These are phyloP conservation scores for Papilio demoleus DNA, from an alignment of 2,888 invertebrate species.

Conservation along the genomic window DNA sequence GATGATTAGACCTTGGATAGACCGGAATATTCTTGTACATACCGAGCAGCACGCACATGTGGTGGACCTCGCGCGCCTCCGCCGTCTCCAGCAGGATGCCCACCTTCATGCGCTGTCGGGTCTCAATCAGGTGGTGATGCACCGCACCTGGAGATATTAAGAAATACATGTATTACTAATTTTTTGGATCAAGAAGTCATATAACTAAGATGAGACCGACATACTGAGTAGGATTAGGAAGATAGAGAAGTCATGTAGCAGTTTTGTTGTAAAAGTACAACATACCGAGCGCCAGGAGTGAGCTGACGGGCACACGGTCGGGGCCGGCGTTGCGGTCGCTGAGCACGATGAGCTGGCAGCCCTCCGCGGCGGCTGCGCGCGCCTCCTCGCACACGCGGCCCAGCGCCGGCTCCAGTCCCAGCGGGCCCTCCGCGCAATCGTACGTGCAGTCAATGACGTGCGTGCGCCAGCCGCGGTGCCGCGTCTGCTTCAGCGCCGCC, in stretches of 20 bases:
- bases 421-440: constrained; percentile 88
- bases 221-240: too few relatives aligned
- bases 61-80: constrained; percentile 98
- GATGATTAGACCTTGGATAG: too few relatives aligned
- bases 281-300: constrained; percentile 90
- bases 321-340: constrained; percentile 90
- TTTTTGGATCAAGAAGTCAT: too few relatives aligned
- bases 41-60: constrained; percentile 96
- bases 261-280: too few relatives aligned
- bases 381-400: constrained; percentile 92
- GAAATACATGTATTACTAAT: too few relatives aligned
- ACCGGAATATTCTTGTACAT: too few relatives aligned
- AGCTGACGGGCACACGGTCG: constrained; percentile 89
- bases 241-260: too few relatives aligned
- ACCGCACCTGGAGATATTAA: constrained; percentile 86
- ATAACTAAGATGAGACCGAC: too few relatives aligned
- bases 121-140: constrained; percentile 97
- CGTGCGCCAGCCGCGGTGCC: constrained; percentile 94
- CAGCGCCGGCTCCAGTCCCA: constrained; percentile 91
- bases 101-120: constrained; percentile 97
- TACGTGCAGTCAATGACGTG: constrained; percentile 95
- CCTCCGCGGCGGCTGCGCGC: constrained; percentile 88
- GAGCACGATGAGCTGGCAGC: constrained; percentile 93
- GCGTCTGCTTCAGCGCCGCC: constrained; percentile 92
- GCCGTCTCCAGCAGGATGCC: constrained; percentile 97